Percentiles rank a stretch among this genome's conserved stretches.
These are phyloP conservation scores for Cuculus canorus DNA, from an alignment of 2,797 vertebrate genomes.

Conservation along the genomic window DNA sequence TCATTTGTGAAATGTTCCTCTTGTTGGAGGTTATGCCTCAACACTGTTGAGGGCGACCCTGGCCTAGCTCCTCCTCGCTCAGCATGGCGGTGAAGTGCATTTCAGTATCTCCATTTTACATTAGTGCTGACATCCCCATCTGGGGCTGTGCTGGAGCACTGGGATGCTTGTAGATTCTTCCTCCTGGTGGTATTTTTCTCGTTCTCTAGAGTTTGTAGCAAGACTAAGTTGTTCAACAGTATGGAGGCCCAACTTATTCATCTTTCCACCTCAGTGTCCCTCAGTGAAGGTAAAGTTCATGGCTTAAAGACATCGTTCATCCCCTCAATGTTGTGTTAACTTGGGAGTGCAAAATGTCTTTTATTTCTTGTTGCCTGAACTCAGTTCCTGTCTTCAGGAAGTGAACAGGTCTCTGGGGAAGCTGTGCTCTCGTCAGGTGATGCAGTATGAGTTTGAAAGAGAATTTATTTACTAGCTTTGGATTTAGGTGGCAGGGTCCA, in stretches of 20 bases:
- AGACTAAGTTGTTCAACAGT: not conserved
- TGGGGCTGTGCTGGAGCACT: not conserved
- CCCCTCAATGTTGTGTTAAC: not conserved
- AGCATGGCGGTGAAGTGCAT: not conserved
- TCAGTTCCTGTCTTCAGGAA: not conserved
- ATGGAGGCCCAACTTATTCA: not conserved
- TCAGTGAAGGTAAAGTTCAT: not conserved
- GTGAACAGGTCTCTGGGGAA: not conserved
- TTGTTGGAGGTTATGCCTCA: not conserved
- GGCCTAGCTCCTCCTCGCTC: not conserved
- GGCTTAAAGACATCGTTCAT: not conserved
- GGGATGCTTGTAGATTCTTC: not conserved
- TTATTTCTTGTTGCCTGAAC: not conserved
- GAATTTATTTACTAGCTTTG: not conserved
- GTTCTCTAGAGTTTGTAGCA: not conserved
- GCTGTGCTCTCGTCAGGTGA: not conserved
- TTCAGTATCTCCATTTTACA: not conserved
- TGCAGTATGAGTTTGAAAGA: not conserved
- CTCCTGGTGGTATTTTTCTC: not conserved
- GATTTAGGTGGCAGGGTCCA: not conserved
- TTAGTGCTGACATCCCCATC: not conserved
- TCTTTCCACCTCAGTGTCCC: not conserved
- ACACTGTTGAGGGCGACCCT: not conserved
- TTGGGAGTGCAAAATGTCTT: not conserved
- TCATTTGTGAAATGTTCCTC: not conserved